Conservation (phyloP, 2,888 invertebrate species). For the Folsomia manolachei region DNA sequence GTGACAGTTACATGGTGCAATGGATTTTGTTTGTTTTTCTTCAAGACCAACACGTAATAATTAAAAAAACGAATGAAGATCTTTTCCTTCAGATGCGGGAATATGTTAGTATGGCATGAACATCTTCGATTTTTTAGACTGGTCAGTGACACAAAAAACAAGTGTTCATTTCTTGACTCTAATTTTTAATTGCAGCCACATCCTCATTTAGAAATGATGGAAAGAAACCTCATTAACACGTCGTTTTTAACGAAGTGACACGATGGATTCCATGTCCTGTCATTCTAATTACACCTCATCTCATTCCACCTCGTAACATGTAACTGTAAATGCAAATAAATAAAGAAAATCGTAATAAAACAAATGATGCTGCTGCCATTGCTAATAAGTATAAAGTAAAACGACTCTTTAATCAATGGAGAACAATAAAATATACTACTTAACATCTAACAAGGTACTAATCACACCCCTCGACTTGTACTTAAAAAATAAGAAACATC, state of each 20-base stretch:
- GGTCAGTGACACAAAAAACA: too few relatives aligned
- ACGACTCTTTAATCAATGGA: background rate
- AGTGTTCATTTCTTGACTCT: too few relatives aligned
- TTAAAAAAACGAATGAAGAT: too few relatives aligned
- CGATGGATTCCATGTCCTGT: background rate
- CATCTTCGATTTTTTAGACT: too few relatives aligned
- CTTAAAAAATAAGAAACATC: conserved; percentile 4
- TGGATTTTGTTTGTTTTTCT: too few relatives aligned
- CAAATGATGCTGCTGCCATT: background rate
- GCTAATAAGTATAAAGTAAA: too few relatives aligned
- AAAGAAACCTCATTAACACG: background rate
- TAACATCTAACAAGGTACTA: conserved; percentile 1
- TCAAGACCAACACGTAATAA: too few relatives aligned
- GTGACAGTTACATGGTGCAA: too few relatives aligned
- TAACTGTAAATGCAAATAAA: background rate
- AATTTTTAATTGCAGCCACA: too few relatives aligned
- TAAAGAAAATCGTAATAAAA: background rate
- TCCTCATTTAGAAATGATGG: too few relatives aligned
- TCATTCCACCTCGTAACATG: background rate
- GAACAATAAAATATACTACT: conserved; percentile 8
- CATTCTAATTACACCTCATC: background rate
- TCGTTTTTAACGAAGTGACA: background rate
- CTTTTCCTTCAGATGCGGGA: too few relatives aligned
- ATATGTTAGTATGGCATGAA: too few relatives aligned
- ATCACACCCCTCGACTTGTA: conserved; percentile 10